Evolutionary conservation across 2,113 vertebrate genomes (phyloP).

Genomic region (Microtus richardsoni): DNA sequence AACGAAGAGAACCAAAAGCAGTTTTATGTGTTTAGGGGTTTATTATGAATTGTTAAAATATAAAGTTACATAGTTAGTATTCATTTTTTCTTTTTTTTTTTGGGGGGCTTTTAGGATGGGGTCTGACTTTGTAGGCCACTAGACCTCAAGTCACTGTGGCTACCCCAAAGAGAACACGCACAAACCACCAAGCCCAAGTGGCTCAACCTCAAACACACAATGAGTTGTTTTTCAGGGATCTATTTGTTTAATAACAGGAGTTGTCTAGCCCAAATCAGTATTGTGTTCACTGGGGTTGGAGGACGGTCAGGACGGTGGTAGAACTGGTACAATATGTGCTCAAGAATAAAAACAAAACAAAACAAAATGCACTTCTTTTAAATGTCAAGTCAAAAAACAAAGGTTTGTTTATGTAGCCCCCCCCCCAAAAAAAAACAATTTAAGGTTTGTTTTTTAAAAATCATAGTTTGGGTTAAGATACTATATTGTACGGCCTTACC

Average conservation of each 20-base stretch:
- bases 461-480: conserved; percentile 47
- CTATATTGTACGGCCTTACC: not conserved
- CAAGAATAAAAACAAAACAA: not conserved
- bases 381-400: not conserved
- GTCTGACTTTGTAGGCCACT: too few species aligned
- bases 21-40: conserved; percentile 20
- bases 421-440: not conserved
- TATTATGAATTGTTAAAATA: conserved; percentile 17
- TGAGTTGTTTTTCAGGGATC: not conserved
- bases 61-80: not conserved
- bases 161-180: not conserved
- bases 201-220: not conserved
- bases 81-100: not conserved
- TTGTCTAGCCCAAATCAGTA: not conserved
- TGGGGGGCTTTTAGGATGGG: not conserved
- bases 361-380: not conserved
- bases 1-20: conserved; percentile 1
- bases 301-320: not conserved
- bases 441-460: not conserved
- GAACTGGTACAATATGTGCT: not conserved
- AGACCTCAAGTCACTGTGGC: not conserved
- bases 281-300: not conserved
- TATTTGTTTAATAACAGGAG: conserved; percentile 52
- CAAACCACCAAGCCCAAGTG: not conserved
- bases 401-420: not conserved